These are phyloP conservation scores for Silurus aristotelis DNA, from an alignment of 2,797 vertebrate genomes.

Conservation along the genomic window DNA sequence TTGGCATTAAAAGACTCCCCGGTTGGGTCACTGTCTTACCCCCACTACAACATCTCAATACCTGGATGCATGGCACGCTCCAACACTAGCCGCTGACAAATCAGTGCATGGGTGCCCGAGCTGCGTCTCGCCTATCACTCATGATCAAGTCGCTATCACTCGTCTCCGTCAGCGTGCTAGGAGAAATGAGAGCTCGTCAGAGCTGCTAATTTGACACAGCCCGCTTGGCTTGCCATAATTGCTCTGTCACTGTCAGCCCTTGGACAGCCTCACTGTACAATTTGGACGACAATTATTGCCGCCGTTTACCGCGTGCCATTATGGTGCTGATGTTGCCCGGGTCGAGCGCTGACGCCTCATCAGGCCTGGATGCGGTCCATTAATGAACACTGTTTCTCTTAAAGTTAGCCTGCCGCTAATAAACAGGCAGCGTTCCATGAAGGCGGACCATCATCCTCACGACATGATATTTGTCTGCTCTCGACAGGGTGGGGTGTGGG, in stretches of 20 bases:
- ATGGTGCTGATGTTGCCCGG: constrained; percentile 84
- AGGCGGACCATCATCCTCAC: constrained; percentile 94
- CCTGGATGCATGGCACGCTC: constrained; percentile 79
- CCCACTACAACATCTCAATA: constrained; percentile 75
- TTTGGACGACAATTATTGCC: constrained; percentile 99
- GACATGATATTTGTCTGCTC: constrained; percentile 97
- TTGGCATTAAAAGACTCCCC: constrained; percentile 83
- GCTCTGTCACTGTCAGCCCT: constrained; percentile 99
- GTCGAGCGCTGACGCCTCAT: constrained; percentile 94
- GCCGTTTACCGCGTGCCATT: constrained; percentile 94
- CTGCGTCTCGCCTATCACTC: constrained; percentile 89
- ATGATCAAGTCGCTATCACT: constrained; percentile 95
- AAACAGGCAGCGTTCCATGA: constrained; percentile 99
- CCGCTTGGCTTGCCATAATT: constrained; percentile 99
- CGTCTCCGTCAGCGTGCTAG: constrained; percentile 84
- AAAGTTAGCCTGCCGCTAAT: constrained; percentile 96
- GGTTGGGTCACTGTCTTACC: constrained; percentile 80
- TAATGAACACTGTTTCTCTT: constrained; percentile 99
- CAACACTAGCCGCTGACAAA: constrained; percentile 90
- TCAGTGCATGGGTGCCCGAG: constrained; percentile 83
- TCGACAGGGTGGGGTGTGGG: constrained; percentile 75
- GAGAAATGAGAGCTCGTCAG: constrained; percentile 93
- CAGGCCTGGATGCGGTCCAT: constrained; percentile 98
- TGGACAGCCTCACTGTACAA: constrained; percentile 85
- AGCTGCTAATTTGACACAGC: constrained; percentile 99